A percentile compares a stretch with the other conserved stretches of the same genome.
Conservation (phyloP, 2,888 invertebrate genomes). For the Lycophotia porphyrea region DNA sequence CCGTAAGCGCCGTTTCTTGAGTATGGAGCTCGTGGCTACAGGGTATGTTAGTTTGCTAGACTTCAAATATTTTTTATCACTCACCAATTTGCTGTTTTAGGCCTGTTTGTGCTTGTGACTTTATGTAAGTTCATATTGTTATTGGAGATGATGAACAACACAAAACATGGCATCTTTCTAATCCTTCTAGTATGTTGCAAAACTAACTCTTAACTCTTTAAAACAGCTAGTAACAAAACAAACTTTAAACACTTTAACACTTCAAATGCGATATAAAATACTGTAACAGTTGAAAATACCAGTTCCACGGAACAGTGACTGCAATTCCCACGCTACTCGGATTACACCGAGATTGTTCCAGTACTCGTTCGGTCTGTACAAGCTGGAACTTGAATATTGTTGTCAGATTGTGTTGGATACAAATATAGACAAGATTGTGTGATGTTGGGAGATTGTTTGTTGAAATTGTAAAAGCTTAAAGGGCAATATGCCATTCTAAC, state of each 20-base stretch:
- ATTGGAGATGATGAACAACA: background rate
- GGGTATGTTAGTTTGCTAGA: background rate
- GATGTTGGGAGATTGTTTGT: conserved; percentile 37
- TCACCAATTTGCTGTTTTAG: background rate
- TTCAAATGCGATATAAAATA: conserved; percentile 47
- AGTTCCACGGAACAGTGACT: conserved; percentile 45
- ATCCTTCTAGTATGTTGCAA: too few relatives aligned
- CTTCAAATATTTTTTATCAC: background rate
- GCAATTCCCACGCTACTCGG: conserved; percentile 39
- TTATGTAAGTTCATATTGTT: background rate
- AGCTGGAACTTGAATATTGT: conserved; percentile 50
- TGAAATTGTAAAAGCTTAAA: too few relatives aligned
- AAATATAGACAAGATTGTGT: conserved; percentile 48
- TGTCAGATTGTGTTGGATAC: conserved; percentile 40
- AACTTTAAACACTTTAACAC: conserved; percentile 44
- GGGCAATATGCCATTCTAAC: too few relatives aligned
- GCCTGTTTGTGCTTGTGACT: background rate
- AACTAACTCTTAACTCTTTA: background rate
- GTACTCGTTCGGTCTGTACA: conserved; percentile 29
- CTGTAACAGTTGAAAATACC: conserved; percentile 43
- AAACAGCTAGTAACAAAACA: background rate
- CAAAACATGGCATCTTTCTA: background rate
- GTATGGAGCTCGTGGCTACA: background rate
- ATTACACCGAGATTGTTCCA: conserved; percentile 51
- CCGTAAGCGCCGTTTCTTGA: background rate